phyloP scores from a whole-genome alignment of 92 coral and sea anemone species.

The Zoanthus solanderi region DNA sequence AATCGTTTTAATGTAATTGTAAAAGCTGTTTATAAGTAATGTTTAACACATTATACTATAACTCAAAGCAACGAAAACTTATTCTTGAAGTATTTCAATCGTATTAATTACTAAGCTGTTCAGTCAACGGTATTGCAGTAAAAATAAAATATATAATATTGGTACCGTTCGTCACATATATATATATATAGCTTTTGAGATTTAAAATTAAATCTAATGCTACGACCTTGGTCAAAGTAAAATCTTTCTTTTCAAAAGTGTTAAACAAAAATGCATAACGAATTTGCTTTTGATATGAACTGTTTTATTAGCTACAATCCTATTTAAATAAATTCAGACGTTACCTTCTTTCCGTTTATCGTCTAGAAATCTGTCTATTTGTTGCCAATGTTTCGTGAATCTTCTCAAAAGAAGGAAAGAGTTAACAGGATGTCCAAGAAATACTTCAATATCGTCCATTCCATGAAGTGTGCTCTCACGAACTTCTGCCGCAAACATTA shows the following conservation, averaged over 20 bases:
- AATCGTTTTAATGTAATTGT: no score
- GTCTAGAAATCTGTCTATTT: conserved; percentile 67
- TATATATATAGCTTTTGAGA: no score
- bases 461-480: conserved; percentile 46
- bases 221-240: no score
- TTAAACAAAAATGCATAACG: neutral
- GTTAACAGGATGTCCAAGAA: conserved; percentile 91
- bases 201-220: neutral
- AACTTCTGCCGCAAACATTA: conserved; percentile 50
- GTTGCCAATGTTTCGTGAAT: conserved; percentile 81
- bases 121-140: no score
- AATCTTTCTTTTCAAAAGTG: no score
- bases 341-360: conserved; percentile 60
- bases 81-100: no score
- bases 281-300: neutral
- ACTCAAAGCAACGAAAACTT: no score
- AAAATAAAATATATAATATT: no score
- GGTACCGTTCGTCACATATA: no score
- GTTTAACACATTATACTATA: no score
- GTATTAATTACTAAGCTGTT: no score
- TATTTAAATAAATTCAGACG: neutral
- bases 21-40: no score
- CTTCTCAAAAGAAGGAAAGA: conserved; percentile 80
- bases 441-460: conserved; percentile 68
- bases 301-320: neutral